Conservation (phyloP, 2,888 invertebrate genomes). For the Hoplodrina blanda region DNA sequence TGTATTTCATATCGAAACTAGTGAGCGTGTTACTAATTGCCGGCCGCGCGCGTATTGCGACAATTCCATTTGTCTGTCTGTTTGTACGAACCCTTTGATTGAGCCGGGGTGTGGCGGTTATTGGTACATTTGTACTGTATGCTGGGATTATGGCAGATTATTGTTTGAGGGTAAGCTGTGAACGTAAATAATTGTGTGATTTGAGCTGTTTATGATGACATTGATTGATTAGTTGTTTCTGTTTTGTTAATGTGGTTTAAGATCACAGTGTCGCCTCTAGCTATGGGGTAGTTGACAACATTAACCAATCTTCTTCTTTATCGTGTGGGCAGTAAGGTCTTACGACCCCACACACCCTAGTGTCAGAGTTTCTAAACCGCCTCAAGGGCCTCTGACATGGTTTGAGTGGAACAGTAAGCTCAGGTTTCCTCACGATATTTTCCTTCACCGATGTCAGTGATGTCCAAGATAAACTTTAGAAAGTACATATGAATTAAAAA, state of each 20-base stretch:
- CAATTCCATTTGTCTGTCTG: conserved; percentile 82
- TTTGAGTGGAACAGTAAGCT: too few relatives aligned
- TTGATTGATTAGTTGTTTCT: conserved; percentile 19
- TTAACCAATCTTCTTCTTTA: too few relatives aligned
- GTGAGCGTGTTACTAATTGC: conserved; percentile 85
- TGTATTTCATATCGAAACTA: conserved; percentile 87
- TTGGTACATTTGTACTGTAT: conserved; percentile 45
- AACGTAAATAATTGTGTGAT: conserved; percentile 36
- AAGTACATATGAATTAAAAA: too few relatives aligned
- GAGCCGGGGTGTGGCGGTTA: conserved; percentile 52
- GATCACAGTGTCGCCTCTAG: not conserved
- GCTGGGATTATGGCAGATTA: conserved; percentile 49
- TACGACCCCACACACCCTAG: too few relatives aligned
- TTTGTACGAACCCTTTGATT: conserved; percentile 68
- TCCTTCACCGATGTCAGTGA: too few relatives aligned
- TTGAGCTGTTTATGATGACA: conserved; percentile 39
- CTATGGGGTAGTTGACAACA: too few relatives aligned
- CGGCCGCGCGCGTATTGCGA: conserved; percentile 74
- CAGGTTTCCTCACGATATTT: too few relatives aligned
- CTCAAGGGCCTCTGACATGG: too few relatives aligned
- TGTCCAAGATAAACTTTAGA: too few relatives aligned
- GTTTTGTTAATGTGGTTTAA: conserved; percentile 19
- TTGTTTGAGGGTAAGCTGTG: conserved; percentile 34
- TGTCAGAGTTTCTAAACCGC: too few relatives aligned
- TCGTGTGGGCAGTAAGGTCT: too few relatives aligned